Evolutionary conservation across 2,113 vertebrate genomes (phyloP).

Genomic region (Psittacara wagleri): DNA sequence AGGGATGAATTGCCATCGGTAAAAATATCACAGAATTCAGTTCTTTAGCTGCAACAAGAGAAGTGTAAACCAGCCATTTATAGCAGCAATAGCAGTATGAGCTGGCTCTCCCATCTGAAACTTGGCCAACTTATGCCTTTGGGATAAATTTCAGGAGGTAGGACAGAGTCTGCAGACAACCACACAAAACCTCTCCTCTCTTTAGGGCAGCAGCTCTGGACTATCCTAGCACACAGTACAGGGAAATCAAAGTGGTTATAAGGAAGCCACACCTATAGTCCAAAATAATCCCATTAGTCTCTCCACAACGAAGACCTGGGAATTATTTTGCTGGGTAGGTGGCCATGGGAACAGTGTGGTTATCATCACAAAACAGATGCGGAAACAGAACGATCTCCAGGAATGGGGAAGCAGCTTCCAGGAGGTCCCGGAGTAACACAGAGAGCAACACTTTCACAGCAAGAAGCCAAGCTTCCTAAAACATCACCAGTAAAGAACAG

Average conservation of each 20-base stretch:
- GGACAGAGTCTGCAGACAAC: not conserved
- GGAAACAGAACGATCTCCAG: slow-evolving; percentile 1
- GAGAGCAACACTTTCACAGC: not conserved
- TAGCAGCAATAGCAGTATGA: not conserved
- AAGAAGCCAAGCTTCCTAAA: not conserved
- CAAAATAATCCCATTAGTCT: slow-evolving; percentile 17
- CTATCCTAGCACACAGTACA: not conserved
- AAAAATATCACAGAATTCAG: not conserved
- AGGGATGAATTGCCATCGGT: not conserved
- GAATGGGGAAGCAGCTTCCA: not conserved
- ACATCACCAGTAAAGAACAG: not conserved
- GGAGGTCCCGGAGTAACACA: not conserved
- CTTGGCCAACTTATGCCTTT: not conserved
- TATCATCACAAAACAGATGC: slow-evolving; percentile 16
- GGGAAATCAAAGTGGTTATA: not conserved
- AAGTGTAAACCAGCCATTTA: not conserved
- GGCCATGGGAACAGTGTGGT: slow-evolving; percentile 9
- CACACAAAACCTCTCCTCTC: not conserved
- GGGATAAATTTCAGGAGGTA: not conserved
- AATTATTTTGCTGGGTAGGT: not conserved
- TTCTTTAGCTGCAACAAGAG: not conserved
- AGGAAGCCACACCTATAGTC: slow-evolving; percentile 45
- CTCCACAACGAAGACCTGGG: not conserved
- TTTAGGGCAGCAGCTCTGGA: not conserved
- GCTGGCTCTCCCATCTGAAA: not conserved